These are phyloP conservation scores for Coendou prehensilis DNA, from an alignment of 2,797 vertebrate species.

Conservation along the genomic window DNA sequence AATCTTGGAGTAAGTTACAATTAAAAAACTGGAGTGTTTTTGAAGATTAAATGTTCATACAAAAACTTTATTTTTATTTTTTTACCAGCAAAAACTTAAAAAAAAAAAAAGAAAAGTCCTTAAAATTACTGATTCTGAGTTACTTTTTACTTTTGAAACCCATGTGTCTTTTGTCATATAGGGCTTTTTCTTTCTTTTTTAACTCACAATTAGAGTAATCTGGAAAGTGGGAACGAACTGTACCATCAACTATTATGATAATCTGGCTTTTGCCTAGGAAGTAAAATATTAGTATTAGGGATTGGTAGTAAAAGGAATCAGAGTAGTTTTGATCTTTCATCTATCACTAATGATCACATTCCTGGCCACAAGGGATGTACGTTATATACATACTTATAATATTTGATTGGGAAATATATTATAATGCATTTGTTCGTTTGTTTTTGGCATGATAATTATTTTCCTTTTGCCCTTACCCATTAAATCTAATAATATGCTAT, in stretches of 20 bases:
- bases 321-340: constrained; percentile 44
- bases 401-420: constrained; percentile 34
- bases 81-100: neutral
- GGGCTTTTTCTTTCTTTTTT: neutral
- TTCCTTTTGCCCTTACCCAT: neutral
- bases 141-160: constrained; percentile 41
- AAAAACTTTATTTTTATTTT: neutral
- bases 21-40: constrained; percentile 40
- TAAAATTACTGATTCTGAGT: constrained; percentile 2
- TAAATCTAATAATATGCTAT: neutral
- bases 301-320: constrained; percentile 33
- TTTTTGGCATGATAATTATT: constrained; percentile 58
- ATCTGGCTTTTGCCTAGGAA: constrained; percentile 34
- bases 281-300: neutral
- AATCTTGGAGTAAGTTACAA: constrained; percentile 18
- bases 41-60: neutral
- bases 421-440: constrained; percentile 45
- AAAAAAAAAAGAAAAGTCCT: neutral
- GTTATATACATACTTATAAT: neutral
- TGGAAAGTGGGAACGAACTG: neutral
- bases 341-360: neutral
- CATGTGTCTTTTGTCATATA: neutral
- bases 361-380: neutral
- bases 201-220: neutral
- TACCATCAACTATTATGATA: neutral